A percentile compares a stretch with the other conserved stretches of the same genome.
phyloP scores from a whole-genome alignment of 2,797 vertebrate genomes.

The Trichosurus vulpecula region DNA sequence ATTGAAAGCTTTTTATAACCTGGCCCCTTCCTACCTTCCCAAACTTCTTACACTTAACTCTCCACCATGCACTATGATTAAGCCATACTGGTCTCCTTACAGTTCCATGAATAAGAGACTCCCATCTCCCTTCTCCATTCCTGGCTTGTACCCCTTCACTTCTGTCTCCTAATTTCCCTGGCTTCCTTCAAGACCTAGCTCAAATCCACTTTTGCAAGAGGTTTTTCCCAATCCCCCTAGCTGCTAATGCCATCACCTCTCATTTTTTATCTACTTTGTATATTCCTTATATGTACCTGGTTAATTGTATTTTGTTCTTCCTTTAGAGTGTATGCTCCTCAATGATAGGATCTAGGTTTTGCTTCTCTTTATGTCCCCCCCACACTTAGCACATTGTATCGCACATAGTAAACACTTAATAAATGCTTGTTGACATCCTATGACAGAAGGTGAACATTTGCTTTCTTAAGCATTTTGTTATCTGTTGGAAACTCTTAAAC shows the following conservation, averaged over 20 bases:
- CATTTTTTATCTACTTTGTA: neutral
- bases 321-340: neutral
- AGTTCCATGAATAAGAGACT: neutral
- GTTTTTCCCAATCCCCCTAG: neutral
- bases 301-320: neutral
- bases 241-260: neutral
- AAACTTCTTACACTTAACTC: neutral
- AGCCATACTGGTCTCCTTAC: neutral
- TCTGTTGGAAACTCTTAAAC: neutral
- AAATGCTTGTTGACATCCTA: neutral
- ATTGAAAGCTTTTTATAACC: neutral
- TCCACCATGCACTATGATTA: neutral
- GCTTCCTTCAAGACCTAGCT: neutral
- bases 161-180: neutral
- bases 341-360: neutral
- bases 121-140: neutral
- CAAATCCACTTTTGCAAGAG: neutral
- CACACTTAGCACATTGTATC: neutral
- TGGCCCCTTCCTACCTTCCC: neutral
- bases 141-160: neutral
- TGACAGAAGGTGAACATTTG: neutral
- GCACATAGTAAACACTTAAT: neutral
- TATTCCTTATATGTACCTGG: neutral
- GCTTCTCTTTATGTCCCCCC: neutral
- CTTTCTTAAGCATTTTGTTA: neutral